Base-by-base conservation (phyloP, 2,113 vertebrate species). In the Copsychus sechellarum region DNA sequence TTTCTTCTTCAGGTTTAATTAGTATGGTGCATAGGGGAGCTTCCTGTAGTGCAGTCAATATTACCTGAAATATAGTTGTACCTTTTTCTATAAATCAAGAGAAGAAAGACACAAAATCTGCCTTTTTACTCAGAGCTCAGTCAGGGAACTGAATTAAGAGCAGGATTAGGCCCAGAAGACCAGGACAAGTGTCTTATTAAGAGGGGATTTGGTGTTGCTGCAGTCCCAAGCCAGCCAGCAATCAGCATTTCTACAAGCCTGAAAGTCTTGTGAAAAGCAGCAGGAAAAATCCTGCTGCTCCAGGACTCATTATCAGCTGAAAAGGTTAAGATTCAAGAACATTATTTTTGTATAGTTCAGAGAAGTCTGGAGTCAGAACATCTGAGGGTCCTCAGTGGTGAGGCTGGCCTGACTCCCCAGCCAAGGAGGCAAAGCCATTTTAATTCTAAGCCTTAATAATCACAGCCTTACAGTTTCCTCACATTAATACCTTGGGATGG, bases 231-330 rank as follows among this genome's bases (percentile, higher is more conserved):
- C 26, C 43, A 93, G 90, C 67, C 67, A 76, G 88, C 56, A 88
- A 90, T 90, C 85, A 92, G 57, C 4, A 84, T 77, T 94, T 94
- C 90, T 56, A 36, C 60, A 81, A 84, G 56, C 72, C 86, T 95
- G 69, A 73, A 90, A 90, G 73, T 93, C 82, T 57, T 17, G 38
- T 88, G 56, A 83, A 86, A 96, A 89, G 58, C 90, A 92, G 81
- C 70, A 89, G 81, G 90, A 84, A 91, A 91, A 90, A 50, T 66
- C 65, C 81, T 89, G 85, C 92, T 94, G 91, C 84, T 96, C 86
- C 36, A 62, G 88, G 67, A 78, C 26, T 92, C 81, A 45, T 94
- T 83, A 80, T 36, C 45, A 90, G 54, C 87, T 73, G 84, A 82
- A 95, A 95, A 95, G 79, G 82, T 93, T 92, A 88, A 77, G 88